phyloP scores from a whole-genome alignment of 92 coral and sea anemone genomes.

The Scolanthus callimorphus region DNA sequence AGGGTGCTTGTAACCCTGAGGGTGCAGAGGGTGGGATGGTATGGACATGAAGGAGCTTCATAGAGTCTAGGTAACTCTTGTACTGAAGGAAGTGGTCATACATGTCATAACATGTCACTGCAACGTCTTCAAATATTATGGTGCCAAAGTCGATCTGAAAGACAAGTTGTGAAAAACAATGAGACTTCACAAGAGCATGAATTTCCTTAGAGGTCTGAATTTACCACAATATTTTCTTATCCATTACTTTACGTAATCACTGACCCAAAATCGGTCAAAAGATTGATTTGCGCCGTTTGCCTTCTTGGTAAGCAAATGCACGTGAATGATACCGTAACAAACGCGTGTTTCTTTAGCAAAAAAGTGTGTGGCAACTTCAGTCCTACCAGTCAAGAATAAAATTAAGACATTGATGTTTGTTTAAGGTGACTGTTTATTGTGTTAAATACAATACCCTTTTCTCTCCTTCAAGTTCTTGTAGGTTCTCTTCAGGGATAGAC shows the following conservation, averaged over 20 bases:
- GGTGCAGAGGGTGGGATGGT: constrained; percentile 16
- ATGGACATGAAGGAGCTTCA: constrained; percentile 82
- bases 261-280: too few relatives aligned
- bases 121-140: constrained; percentile 86
- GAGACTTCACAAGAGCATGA: too few relatives aligned
- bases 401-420: not conserved
- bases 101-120: constrained; percentile 92
- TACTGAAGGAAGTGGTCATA: constrained; percentile 80
- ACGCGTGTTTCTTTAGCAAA: too few relatives aligned
- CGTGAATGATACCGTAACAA: too few relatives aligned
- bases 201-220: too few relatives aligned
- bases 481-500: constrained; percentile 46
- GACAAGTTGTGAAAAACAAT: not conserved
- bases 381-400: too few relatives aligned
- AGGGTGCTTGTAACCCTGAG: constrained; percentile 8
- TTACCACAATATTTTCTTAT: too few relatives aligned
- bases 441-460: too few relatives aligned
- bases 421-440: not conserved
- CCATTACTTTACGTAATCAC: too few relatives aligned
- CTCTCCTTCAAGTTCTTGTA: constrained; percentile 66
- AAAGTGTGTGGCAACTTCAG: too few relatives aligned
- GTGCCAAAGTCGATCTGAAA: constrained; percentile 93
- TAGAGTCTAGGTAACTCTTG: constrained; percentile 79
- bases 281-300: too few relatives aligned
- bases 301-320: too few relatives aligned